Evolutionary conservation across 2,888 invertebrate species (phyloP), one percentile per base, ranked within the genome.

Genomic region (Neria commutata): DNA sequence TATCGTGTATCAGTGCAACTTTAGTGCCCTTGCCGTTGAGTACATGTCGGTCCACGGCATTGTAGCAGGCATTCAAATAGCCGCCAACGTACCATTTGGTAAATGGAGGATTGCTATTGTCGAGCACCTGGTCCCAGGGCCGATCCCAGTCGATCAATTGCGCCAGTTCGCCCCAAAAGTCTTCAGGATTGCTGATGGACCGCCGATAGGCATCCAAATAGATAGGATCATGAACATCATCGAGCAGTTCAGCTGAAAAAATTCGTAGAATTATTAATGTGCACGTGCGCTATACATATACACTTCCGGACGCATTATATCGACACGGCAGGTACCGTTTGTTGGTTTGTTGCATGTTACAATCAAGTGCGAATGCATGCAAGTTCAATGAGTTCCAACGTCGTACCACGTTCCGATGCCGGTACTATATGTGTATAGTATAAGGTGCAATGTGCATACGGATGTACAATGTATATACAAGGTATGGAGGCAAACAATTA

Each of bases 51-150:
- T 97, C 97, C 10, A 97, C 84, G 0, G 95, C 92, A 80, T 97
- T 97, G 84, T 95, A 91, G 74, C 95, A 95, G 0, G 95, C 94
- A 71, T 95, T 97, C 77, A 96, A 79, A 80, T 95, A 91, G 0
- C 96, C 97, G 0, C 94, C 96, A 25, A 76, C 73, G 81, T 84
- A 95, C 95, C 96, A 96, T 86, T 92, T 92, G 0, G 94, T 92
- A 73, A 94, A 94, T 0, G 95, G 95, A 50, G 89, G 87, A 69
- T 91, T 88, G 19, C 87, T 87, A 74, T 94, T 88, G 74, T 96
- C 95, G 64, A 96, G 74, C 0, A 96, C 93, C 74, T 85, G 87
- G 40, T 89, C 85, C 93, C 94, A 96, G 1, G 91, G 90, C 67
- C 89, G 91, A 47, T 87, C 87, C 96, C 96, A 96, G 51, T 88